Evolutionary conservation across 37 sponge, comb jelly and placozoan species (phyloP).

Genomic region (Beroe ovata): DNA sequence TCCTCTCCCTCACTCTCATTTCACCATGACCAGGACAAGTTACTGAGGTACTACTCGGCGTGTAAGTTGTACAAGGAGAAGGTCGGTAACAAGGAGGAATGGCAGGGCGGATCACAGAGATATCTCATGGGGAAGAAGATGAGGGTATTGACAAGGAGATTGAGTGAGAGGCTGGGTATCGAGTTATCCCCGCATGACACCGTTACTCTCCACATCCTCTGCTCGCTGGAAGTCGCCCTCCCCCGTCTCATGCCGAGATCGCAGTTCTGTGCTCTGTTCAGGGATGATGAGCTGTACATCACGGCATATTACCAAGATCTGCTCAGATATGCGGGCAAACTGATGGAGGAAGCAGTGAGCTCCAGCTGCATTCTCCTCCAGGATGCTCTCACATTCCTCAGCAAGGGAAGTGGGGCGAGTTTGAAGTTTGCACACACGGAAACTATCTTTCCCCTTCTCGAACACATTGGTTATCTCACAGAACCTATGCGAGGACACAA

Average conservation of each 20-base stretch:
- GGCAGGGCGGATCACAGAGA: neutral
- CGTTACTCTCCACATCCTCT: slow-evolving; percentile 46
- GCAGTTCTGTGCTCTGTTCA: slow-evolving; percentile 26
- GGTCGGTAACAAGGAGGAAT: neutral
- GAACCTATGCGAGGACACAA: neutral
- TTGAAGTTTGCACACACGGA: slow-evolving; percentile 65
- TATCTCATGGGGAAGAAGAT: neutral
- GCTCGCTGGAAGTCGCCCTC: neutral
- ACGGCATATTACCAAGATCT: slow-evolving; percentile 43
- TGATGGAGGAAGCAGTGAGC: slow-evolving; percentile 40
- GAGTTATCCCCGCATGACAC: neutral
- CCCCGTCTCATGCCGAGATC: slow-evolving; percentile 32
- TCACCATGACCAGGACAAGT: neutral
- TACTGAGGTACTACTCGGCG: slow-evolving; percentile 22
- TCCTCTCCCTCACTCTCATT: neutral
- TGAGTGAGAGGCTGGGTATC: slow-evolving; percentile 3
- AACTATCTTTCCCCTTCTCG: slow-evolving; percentile 56
- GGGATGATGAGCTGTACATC: slow-evolving; percentile 23
- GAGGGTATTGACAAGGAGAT: neutral
- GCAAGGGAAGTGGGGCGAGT: neutral
- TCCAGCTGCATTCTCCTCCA: slow-evolving; percentile 38
- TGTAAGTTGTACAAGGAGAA: slow-evolving; percentile 25
- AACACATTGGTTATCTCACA: slow-evolving; percentile 7
- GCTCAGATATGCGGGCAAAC: slow-evolving; percentile 1
- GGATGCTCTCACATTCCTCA: slow-evolving; percentile 17